phyloP scores from a whole-genome alignment of 2,113 vertebrate genomes.

The Callopanchax toddi region DNA sequence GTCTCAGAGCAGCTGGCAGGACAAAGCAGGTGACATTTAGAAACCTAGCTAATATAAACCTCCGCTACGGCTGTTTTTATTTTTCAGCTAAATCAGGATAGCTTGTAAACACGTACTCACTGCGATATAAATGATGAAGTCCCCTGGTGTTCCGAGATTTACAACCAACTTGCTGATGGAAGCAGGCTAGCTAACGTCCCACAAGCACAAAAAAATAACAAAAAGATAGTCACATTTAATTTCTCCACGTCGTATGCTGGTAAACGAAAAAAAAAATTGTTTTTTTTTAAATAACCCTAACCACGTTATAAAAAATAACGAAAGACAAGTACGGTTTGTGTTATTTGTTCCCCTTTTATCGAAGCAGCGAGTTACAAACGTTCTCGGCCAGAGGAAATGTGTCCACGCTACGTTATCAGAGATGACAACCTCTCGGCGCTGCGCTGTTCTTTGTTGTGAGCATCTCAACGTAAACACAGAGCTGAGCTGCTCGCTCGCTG shows the following conservation, averaged over 20 bases:
- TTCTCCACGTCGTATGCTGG: constrained; percentile 24
- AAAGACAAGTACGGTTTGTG: not conserved
- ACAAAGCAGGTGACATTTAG: constrained; percentile 50
- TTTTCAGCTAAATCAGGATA: constrained; percentile 5
- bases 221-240: constrained; percentile 28
- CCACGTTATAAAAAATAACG: constrained; percentile 3
- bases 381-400: constrained; percentile 5
- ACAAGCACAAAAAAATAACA: constrained; percentile 35
- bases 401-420: constrained; percentile 27
- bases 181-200: constrained; percentile 60
- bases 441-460: constrained; percentile 73
- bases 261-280: not conserved
- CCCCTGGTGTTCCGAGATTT: constrained; percentile 27
- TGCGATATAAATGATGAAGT: constrained; percentile 36
- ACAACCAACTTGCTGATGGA: constrained; percentile 55
- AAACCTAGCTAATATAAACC: not conserved
- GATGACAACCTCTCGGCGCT: constrained; percentile 48
- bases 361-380: constrained; percentile 7
- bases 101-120: constrained; percentile 49
- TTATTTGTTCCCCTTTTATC: not conserved
- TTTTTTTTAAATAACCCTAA: not conserved
- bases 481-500: constrained; percentile 20
- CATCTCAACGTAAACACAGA: constrained; percentile 74
- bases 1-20: constrained; percentile 22
- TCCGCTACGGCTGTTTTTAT: not conserved